These are phyloP conservation scores for Pangasius krempfi DNA, from an alignment of 2,797 vertebrate species.

Conservation along the genomic window DNA sequence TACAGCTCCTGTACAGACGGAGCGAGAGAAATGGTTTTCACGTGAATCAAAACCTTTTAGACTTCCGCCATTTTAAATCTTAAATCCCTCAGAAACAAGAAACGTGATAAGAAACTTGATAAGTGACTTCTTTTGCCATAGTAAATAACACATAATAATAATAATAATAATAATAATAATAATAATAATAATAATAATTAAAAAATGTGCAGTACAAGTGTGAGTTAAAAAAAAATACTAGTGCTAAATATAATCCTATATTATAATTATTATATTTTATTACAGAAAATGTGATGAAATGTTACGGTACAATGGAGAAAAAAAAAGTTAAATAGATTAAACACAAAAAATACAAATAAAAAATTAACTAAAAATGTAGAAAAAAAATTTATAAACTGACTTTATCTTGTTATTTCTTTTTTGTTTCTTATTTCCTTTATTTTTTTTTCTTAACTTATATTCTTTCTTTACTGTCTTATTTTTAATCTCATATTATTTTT, in stretches of 20 bases:
- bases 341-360: not conserved
- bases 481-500: not conserved
- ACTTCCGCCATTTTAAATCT: not conserved
- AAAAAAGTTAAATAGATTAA: not conserved
- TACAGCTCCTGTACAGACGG: conserved; percentile 83
- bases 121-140: not conserved
- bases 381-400: not conserved
- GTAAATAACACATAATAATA: not conserved
- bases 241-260: not conserved
- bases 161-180: not conserved
- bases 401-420: not conserved
- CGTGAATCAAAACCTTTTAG: not conserved
- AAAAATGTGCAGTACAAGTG: not conserved
- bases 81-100: not conserved
- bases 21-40: not conserved
- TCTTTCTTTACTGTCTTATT: not conserved
- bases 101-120: no score
- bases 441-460: not conserved
- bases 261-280: no score
- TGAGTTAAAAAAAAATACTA: not conserved
- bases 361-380: not conserved
- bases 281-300: not conserved
- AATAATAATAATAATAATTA: not conserved
- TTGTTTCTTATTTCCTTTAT: not conserved
- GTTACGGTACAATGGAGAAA: not conserved